Percentiles rank a stretch among this genome's conserved stretches.
phyloP scores from a whole-genome alignment of 1,140 invertebrate genomes.

The Drosophila oshimai region DNA sequence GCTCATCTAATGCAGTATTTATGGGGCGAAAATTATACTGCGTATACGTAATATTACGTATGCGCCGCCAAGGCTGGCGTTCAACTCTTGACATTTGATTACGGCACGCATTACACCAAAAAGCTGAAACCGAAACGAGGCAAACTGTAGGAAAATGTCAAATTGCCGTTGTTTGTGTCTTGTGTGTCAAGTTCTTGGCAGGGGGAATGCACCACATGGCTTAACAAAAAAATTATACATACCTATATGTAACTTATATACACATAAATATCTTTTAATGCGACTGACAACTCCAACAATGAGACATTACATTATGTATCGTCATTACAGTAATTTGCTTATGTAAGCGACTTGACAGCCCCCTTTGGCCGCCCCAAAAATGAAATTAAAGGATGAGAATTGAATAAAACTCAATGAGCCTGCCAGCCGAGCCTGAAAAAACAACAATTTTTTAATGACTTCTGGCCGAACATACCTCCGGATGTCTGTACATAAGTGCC shows the following conservation, averaged over 20 bases:
- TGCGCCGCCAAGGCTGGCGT: constrained; percentile 12
- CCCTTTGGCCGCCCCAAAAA: constrained; percentile 7
- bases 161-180: constrained; percentile 21
- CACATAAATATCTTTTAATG: constrained; percentile 31
- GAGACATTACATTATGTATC: constrained; percentile 34
- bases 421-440: constrained; percentile 9
- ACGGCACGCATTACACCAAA: constrained; percentile 57
- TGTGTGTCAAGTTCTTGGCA: constrained; percentile 11
- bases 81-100: constrained; percentile 66
- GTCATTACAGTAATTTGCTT: constrained; percentile 74
- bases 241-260: neutral
- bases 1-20: constrained; percentile 27
- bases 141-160: constrained; percentile 28
- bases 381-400: constrained; percentile 69
- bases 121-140: constrained; percentile 27
- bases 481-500: constrained; percentile 22
- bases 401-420: constrained; percentile 51
- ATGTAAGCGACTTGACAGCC: constrained; percentile 63
- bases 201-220: constrained; percentile 6
- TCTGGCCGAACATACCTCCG: constrained; percentile 37
- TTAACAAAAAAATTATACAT: constrained; percentile 13
- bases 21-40: constrained; percentile 12
- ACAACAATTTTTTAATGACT: constrained; percentile 46
- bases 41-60: constrained; percentile 33
- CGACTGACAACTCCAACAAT: constrained; percentile 40